Evolutionary conservation across 2,113 vertebrate species (phyloP), one percentile per base, ranked within the genome.

Genomic region (Lagopus muta): DNA sequence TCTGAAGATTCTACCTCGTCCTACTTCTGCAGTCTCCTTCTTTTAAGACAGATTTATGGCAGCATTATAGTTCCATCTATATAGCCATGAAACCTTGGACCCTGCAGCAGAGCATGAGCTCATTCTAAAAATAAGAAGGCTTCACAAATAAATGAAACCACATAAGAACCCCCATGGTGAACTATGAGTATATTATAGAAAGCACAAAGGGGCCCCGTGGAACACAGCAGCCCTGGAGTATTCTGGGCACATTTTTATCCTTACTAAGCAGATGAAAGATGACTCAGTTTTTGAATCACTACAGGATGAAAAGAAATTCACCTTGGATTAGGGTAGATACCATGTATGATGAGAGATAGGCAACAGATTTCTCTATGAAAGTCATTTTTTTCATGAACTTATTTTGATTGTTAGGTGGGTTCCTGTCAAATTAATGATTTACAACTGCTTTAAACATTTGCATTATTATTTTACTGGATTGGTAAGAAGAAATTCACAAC

Each of bases 41-140:
- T 94, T 83, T 61, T 88, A 60, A 62, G 69, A 77, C 9, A 80
- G 79, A 93, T 93, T 95, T 86, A 91, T 77, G 78, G 60, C 27
- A 77, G 69, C 69, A 86, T 67, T 88, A 88, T 88, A 67, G 60
- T 90, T 47, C 88, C 90, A 94, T 91, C 88, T 94, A 80, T 38
- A 55, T 88, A 83, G 48, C 93, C 52, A 55, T 57, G 69, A 81
- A 95, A 93, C 27, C 7, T 52, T 32, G 76, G 72, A 67, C 64
- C 58, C 50, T 71, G 79, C 64, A 89, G 85, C 50, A 88, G 24
- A 95, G 38, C 79, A 93, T 54, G 85, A 94, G 50, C 45, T 80
- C 54, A 64, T 88, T 90, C 76, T 91, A 96, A 94, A 96, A 95
- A 90, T 95, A 88, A 90, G 65, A 24, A 38, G 43, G 42, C 79